phyloP scores from a whole-genome alignment of 2,888 invertebrate species.

The Ecliptopera silaceata region DNA sequence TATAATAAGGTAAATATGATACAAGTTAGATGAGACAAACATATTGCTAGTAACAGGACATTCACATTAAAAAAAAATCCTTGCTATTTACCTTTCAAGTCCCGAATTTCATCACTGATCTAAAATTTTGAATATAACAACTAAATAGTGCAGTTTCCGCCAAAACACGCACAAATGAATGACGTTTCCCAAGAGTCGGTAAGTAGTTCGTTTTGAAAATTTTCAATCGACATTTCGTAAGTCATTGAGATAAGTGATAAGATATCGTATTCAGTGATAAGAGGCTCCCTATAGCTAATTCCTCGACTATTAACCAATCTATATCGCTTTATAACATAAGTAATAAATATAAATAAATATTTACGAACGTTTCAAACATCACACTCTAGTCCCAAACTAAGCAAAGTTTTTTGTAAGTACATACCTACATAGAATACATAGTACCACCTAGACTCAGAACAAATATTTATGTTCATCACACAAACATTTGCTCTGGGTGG shows the following conservation, averaged over 20 bases:
- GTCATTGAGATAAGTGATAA: slow-evolving; percentile 24
- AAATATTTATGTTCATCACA: no score
- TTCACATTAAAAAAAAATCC: slow-evolving; percentile 15
- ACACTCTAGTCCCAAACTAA: no score
- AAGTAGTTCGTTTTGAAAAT: background rate
- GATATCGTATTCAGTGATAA: slow-evolving; percentile 20
- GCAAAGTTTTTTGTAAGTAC: no score
- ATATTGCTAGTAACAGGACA: slow-evolving; percentile 18
- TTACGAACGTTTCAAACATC: no score
- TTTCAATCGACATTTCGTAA: slow-evolving; percentile 7
- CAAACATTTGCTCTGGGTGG: no score
- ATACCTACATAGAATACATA: no score
- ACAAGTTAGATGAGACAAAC: slow-evolving; percentile 4
- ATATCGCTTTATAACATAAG: no score
- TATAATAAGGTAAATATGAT: background rate
- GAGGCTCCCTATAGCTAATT: slow-evolving; percentile 15
- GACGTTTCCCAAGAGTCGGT: background rate
- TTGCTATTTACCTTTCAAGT: slow-evolving; percentile 22
- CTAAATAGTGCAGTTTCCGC: background rate
- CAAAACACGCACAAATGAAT: background rate
- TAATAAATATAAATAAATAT: no score
- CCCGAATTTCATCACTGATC: slow-evolving; percentile 2
- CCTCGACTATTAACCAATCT: slow-evolving; percentile 6
- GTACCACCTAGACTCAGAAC: no score
- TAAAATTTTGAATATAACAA: background rate